Percentiles rank a stretch among this genome's conserved stretches.
These are phyloP conservation scores for Tenthredo amoena DNA, from an alignment of 2,888 invertebrate genomes.

Conservation along the genomic window DNA sequence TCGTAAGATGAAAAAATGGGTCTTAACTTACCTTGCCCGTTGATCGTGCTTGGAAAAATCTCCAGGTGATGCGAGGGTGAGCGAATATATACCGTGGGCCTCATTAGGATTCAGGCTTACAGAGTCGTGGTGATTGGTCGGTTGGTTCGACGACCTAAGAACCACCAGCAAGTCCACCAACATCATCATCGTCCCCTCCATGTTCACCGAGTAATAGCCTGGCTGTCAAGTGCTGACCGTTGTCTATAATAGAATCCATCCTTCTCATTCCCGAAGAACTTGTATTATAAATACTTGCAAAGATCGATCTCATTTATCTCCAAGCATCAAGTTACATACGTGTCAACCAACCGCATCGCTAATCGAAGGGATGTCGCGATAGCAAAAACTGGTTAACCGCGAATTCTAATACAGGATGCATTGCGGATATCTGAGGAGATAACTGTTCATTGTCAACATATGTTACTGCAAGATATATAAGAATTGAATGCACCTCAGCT, in stretches of 20 bases:
- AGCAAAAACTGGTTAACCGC: slow-evolving; percentile 40
- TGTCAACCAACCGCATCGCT: neutral
- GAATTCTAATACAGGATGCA: slow-evolving; percentile 32
- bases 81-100: slow-evolving; percentile 75
- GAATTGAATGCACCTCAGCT: neutral
- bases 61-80: slow-evolving; percentile 65
- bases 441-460: slow-evolving; percentile 23
- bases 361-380: slow-evolving; percentile 28
- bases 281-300: neutral
- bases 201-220: neutral
- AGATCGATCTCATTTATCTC: slow-evolving; percentile 18
- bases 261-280: slow-evolving; percentile 3
- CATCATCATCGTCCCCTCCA: slow-evolving; percentile 13
- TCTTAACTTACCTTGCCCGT: slow-evolving; percentile 71
- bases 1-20: neutral
- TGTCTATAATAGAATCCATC: slow-evolving; percentile 19
- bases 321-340: neutral
- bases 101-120: slow-evolving; percentile 76
- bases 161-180: slow-evolving; percentile 30
- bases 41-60: slow-evolving; percentile 70
- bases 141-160: slow-evolving; percentile 75
- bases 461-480: neutral
- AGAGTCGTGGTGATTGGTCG: slow-evolving; percentile 74
- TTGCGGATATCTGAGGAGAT: neutral
- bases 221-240: neutral